phyloP scores from a whole-genome alignment of 2,888 invertebrate species.

The Anticlea derivata region DNA sequence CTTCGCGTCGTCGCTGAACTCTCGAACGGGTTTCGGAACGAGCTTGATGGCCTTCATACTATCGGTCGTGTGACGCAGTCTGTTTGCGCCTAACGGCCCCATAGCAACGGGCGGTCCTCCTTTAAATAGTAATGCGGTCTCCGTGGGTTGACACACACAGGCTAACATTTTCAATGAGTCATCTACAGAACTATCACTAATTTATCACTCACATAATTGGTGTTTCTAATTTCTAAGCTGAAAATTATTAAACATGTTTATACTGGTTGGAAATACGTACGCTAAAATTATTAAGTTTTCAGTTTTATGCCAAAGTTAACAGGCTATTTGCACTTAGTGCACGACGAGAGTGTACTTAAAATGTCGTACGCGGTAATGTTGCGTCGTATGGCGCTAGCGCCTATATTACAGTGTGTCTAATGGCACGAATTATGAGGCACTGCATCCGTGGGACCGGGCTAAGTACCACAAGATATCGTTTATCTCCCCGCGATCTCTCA shows the following conservation, averaged over 20 bases:
- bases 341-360: conserved; percentile 40
- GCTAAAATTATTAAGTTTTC: conserved; percentile 24
- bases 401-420: conserved; percentile 52
- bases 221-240: conserved; percentile 39
- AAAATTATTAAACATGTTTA: no score
- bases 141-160: conserved; percentile 87
- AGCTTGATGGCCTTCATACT: conserved; percentile 67
- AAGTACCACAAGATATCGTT: conserved; percentile 34
- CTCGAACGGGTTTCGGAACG: conserved; percentile 56
- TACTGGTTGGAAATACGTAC: conserved; percentile 50
- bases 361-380: conserved; percentile 38
- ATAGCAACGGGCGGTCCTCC: conserved; percentile 80
- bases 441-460: conserved; percentile 41
- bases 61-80: conserved; percentile 65
- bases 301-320: conserved; percentile 17
- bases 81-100: conserved; percentile 80
- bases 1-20: conserved; percentile 60
- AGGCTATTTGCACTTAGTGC: conserved; percentile 29
- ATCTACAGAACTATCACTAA: conserved; percentile 56
- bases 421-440: conserved; percentile 47
- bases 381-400: conserved; percentile 32
- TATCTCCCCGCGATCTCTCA: conserved; percentile 34
- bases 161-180: conserved; percentile 84
- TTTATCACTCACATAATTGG: conserved; percentile 63
- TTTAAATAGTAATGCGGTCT: conserved; percentile 80